Evolutionary conservation across 2,113 vertebrate genomes (phyloP).

Genomic region (Cyanoramphus novaezelandiae): DNA sequence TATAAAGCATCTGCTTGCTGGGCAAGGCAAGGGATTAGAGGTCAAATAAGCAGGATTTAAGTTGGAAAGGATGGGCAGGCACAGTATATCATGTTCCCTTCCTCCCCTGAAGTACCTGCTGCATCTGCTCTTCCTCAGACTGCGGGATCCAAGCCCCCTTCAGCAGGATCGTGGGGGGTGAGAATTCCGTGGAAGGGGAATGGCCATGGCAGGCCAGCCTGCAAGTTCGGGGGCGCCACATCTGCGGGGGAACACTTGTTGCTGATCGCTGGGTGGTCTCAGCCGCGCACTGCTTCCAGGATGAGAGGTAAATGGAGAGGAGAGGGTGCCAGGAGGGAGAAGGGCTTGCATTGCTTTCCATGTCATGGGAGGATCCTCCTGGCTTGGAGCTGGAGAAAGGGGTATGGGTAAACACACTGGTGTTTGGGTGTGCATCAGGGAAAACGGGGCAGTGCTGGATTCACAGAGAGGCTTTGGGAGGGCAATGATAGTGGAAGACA

Average conservation of each 20-base stretch:
- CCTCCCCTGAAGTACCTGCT: neutral
- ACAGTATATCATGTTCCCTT: neutral
- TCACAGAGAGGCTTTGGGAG: neutral
- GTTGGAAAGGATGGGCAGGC: neutral
- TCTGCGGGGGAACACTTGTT: slow-evolving; percentile 89
- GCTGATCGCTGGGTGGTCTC: slow-evolving; percentile 90
- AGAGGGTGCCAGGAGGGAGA: neutral
- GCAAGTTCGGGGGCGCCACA: slow-evolving; percentile 84
- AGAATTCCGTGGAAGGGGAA: slow-evolving; percentile 83
- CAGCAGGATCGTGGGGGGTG: slow-evolving; percentile 85
- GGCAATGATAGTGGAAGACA: neutral
- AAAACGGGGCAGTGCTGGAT: neutral
- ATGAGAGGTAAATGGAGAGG: slow-evolving; percentile 77
- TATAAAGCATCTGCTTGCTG: neutral
- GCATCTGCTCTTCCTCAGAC: slow-evolving; percentile 68
- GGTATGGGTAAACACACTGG: neutral
- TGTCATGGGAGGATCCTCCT: neutral
- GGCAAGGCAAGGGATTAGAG: neutral
- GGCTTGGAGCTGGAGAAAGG: neutral
- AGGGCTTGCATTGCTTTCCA: neutral
- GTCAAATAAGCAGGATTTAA: neutral
- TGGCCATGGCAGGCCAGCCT: slow-evolving; percentile 97
- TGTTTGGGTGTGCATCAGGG: neutral
- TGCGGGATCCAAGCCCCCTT: slow-evolving; percentile 85
- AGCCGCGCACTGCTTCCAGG: slow-evolving; percentile 92